Percentiles rank a stretch among this genome's conserved stretches.
These are phyloP conservation scores for Eristalis pertinax DNA, from an alignment of 2,888 invertebrate genomes.

Conservation along the genomic window DNA sequence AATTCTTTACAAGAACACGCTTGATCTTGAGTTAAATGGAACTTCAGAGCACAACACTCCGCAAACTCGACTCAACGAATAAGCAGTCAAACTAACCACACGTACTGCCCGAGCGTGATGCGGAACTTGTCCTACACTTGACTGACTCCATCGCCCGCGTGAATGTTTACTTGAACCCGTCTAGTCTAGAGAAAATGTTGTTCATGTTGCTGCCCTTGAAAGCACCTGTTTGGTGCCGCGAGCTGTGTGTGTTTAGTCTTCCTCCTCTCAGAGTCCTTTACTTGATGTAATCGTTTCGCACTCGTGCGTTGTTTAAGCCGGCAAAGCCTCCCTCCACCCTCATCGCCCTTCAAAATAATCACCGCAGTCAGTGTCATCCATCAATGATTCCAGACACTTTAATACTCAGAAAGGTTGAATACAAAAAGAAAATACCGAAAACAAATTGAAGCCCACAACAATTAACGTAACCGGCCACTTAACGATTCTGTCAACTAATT, in stretches of 20 bases:
- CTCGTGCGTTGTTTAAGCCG: too few relatives aligned
- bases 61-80: not conserved
- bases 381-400: too few relatives aligned
- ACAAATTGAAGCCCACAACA: not conserved
- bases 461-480: not conserved
- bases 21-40: not conserved
- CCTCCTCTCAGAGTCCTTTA: too few relatives aligned
- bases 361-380: too few relatives aligned
- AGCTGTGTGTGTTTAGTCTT: not conserved
- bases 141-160: not conserved
- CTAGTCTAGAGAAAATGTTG: not conserved
- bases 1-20: too few relatives aligned
- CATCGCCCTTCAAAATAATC: too few relatives aligned
- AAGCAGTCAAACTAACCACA: not conserved
- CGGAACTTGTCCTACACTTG: not conserved
- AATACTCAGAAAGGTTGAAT: too few relatives aligned
- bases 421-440: too few relatives aligned
- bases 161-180: not conserved
- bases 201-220: not conserved
- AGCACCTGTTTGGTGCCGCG: not conserved
- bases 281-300: too few relatives aligned
- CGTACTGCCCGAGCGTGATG: not conserved
- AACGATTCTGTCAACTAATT: constrained; percentile 34
- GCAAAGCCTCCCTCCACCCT: too few relatives aligned
- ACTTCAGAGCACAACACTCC: not conserved